Base-by-base conservation (phyloP, 2,888 invertebrate species). In the Malthinus seriepunctatus region DNA sequence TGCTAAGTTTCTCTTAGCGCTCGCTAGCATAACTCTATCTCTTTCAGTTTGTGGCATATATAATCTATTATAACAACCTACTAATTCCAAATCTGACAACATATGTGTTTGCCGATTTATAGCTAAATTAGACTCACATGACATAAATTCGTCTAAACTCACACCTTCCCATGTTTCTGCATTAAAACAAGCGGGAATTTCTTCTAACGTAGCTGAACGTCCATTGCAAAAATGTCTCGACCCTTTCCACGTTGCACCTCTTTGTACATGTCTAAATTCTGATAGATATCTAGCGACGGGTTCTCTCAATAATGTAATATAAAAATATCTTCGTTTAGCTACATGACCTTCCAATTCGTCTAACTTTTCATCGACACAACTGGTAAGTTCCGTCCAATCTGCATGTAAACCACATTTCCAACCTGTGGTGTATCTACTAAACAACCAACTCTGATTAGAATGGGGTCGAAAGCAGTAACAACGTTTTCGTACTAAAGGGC, bases 361-460 rank as follows among this genome's bases (percentile, higher is more conserved):
- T 73, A 98, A 83, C 73, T 93, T 93, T 23, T 89, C 87, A 74
- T 97, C 93, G 35, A 96, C 96, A 79, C 97, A 97, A 68, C 85
- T 86, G 8, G 93, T 95, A 67, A 99, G 80, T 81, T 99, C 98
- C 2, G 98, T 98, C 91, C 95, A 98, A 81, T 98, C 98, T 23
- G 97, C 96, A 76, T 97, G 97, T 45, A 99, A 84, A 51, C 99
- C 99, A 80, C 99, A 99, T 75, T 93, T 93, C 97, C 97, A 97
- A 67, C 97, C 97, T 23, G 95, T 97, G 49, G 96, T 95, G 81
- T 95, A 97, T 73, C 97, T 87, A 76, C 95, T 96, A 81, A 99
- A 97, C 67, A 99, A 84, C 98, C 98, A 99, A 79, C 92, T 92
- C 82, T 95, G 94, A 78, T 92, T 93, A 75, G 91, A 89, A 82